Evolutionary conservation across 2,888 invertebrate species (phyloP), one percentile per base, ranked within the genome.

Genomic region (Lumbricus terrestris): DNA sequence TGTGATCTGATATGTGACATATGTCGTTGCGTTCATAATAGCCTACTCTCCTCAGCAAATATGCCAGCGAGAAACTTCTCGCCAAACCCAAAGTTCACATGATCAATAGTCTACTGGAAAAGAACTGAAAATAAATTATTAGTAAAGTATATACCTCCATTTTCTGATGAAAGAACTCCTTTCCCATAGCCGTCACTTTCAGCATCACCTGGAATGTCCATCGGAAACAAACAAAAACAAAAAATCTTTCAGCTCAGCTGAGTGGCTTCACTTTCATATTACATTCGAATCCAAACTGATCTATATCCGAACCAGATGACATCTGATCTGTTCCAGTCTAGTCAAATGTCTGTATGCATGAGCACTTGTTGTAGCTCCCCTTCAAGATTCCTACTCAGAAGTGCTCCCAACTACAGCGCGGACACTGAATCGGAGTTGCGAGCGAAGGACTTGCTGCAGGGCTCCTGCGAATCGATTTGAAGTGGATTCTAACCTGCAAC

Each of bases 111-210:
- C 23, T 23, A 5, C 16, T 8, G n/a, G n/a, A 69, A 29, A 69
- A 1, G 69, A 69, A 69, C n/a, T n/a, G 29, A 2, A 69, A n/a
- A 29, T 69, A n/a, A 69, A 69, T 69, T 0, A 5, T 69, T n/a
- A 69, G 5, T 69, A 13, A 69, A 69, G n/a, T 69, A 15, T 15
- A 13, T 82, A 91, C 91, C 91, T 91, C 91, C 91, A 91, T 90
- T 54, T 91, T 91, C 37, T 91, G 88, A 35, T 83, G 82, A 88
- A 91, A 90, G 69, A 91, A 91, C 29, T 85, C 85, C 40, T 69
- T 82, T 37, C 91, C 91, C 88, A 91, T 88, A 16, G 90, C 91
- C 13, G 85, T 54, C 23, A 91, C 88, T 88, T 91, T 91, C 34
- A 91, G 29, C 33, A 90, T 18, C n/a, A 91, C 90, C 91, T 91